Conservation (phyloP, 2,113 vertebrate genomes). For the Rhagologus leucostigma region DNA sequence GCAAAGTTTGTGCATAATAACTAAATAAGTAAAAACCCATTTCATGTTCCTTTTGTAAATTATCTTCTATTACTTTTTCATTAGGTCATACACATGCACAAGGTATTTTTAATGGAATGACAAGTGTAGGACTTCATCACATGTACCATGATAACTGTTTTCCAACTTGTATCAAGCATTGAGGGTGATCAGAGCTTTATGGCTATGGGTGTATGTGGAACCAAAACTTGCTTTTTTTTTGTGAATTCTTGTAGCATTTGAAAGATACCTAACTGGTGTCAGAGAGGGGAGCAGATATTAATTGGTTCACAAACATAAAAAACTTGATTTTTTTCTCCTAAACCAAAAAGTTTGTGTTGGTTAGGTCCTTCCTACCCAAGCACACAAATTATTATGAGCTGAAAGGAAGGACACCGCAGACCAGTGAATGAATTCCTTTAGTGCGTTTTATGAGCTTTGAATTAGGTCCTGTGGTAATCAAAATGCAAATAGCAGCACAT, state of each 20-base stretch:
- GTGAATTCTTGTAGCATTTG: neutral
- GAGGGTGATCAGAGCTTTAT: neutral
- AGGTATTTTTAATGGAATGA: neutral
- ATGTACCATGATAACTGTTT: fast-evolving
- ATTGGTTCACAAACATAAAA: neutral
- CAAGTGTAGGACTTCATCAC: neutral
- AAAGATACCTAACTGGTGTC: fast-evolving
- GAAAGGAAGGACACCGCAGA: neutral
- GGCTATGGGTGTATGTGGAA: neutral
- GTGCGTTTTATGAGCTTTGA: neutral
- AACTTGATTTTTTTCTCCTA: neutral
- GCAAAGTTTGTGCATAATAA: neutral
- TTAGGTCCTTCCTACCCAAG: neutral
- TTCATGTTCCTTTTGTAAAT: neutral
- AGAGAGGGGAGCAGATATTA: neutral
- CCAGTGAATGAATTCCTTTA: neutral
- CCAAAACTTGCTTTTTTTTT: neutral
- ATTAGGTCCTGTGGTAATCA: neutral
- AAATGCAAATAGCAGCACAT: neutral
- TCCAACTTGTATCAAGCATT: neutral
- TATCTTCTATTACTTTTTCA: neutral
- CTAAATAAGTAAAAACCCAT: neutral
- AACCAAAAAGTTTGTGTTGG: neutral
- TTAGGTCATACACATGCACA: neutral
- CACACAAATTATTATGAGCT: neutral